Evolutionary conservation across 2,888 invertebrate genomes (phyloP).

Genomic region (Hartigia nigra): DNA sequence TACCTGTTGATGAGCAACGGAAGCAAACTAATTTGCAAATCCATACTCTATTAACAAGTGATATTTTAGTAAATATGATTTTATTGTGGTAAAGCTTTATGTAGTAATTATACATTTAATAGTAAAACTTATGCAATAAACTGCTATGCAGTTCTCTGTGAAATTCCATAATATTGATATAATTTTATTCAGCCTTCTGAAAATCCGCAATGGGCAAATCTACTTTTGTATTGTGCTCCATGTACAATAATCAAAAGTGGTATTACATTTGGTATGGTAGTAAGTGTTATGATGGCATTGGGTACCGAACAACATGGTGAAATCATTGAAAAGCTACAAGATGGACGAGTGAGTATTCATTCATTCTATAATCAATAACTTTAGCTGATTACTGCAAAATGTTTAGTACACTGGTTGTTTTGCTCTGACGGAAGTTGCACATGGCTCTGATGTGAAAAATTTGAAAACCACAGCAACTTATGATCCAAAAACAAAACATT

Average conservation of each 20-base stretch:
- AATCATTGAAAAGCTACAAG: constrained; percentile 53
- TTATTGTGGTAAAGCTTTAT: neutral
- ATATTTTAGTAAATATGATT: constrained; percentile 34
- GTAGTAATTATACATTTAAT: neutral
- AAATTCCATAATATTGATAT: constrained; percentile 77
- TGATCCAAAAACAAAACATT: constrained; percentile 80
- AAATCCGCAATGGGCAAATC: constrained; percentile 29
- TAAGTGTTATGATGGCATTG: constrained; percentile 63
- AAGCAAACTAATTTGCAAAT: constrained; percentile 61
- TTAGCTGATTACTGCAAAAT: constrained; percentile 10
- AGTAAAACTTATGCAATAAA: neutral
- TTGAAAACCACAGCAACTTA: constrained; percentile 92
- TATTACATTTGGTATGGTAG: constrained; percentile 66
- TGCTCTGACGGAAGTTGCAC: constrained; percentile 92
- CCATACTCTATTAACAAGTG: constrained; percentile 32
- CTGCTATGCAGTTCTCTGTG: constrained; percentile 76
- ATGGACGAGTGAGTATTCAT: constrained; percentile 53
- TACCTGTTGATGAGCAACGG: constrained; percentile 78
- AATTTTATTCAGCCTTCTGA: constrained; percentile 30
- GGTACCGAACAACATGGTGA: constrained; percentile 67
- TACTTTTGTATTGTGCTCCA: constrained; percentile 58
- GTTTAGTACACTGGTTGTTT: constrained; percentile 81
- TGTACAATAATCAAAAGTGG: constrained; percentile 60
- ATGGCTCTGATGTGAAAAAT: constrained; percentile 93
- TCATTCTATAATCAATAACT: constrained; percentile 13